Conservation (phyloP, 2,888 invertebrate genomes). For the Perdita meconis region DNA sequence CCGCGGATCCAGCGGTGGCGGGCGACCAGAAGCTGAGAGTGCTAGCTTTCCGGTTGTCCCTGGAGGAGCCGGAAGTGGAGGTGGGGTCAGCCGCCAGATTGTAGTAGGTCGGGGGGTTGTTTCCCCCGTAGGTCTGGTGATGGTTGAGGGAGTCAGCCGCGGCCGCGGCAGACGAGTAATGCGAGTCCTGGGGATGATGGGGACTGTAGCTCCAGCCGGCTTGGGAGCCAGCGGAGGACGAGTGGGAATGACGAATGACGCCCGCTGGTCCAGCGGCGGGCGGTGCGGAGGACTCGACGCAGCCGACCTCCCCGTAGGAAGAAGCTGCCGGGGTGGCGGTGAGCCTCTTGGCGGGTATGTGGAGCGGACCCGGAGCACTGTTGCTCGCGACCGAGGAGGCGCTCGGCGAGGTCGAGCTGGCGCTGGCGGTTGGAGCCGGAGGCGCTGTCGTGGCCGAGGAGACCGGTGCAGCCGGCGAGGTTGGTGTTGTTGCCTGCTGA, state of each 20-base stretch:
- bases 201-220: conserved; percentile 90
- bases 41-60: conserved; percentile 86
- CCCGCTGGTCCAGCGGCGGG: conserved; percentile 86
- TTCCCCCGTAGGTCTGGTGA: conserved; percentile 88
- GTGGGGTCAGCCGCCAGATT: conserved; percentile 88
- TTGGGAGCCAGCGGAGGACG: conserved; percentile 84
- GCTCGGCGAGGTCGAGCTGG: conserved; percentile 88
- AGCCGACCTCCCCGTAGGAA: conserved; percentile 82
- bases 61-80: conserved; percentile 85
- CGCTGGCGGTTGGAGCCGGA: conserved; percentile 86
- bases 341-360: conserved; percentile 94
- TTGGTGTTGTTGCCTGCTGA: conserved; percentile 86
- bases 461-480: conserved; percentile 85
- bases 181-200: conserved; percentile 84
- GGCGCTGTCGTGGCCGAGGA: conserved; percentile 77
- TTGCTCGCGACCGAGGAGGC: conserved; percentile 86
- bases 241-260: conserved; percentile 90
- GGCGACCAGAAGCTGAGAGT: conserved; percentile 90
- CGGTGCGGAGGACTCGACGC: conserved; percentile 85
- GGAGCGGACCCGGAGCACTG: conserved; percentile 91
- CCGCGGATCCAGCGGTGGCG: conserved; percentile 84
- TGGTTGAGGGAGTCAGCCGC: conserved; percentile 87
- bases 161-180: conserved; percentile 85
- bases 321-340: conserved; percentile 83
- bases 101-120: conserved; percentile 89